Base-by-base conservation (phyloP, 1,140 invertebrate species). In the Plectus sambesii region DNA sequence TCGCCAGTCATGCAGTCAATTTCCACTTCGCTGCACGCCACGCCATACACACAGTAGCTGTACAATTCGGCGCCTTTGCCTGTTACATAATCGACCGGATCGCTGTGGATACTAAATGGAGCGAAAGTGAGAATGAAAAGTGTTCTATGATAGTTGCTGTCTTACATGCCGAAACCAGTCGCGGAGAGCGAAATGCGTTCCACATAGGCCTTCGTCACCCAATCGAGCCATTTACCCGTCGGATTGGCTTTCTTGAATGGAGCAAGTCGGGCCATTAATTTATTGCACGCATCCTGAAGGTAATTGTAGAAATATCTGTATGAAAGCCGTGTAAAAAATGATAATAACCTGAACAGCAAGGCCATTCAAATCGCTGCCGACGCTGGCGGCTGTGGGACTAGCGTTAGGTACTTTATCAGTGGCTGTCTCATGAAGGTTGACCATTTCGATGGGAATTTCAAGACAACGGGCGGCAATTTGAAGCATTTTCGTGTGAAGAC, bases 341-440 rank as follows among this genome's bases (percentile, higher is more conserved):
- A 48, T 33, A 5, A 26, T 48, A 24, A 35, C 44, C 9, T 36
- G 62, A 35, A 92, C 78, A 17, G 88, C 88, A 84, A 88, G 88
- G 54, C 87, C 87, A 71, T 93, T 88, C 0, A 93, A 67, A 76
- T 93, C 88, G 0, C 87, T 88, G 4, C 83, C 80, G 35, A 78
- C 77, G 73, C 86, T 90, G 1, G 85, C 88, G 24, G 87, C 87
- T 12, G 88, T 88, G 0, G 87, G 76, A 20, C 84, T 83, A 0
- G 86, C 85, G 66, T 94, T 93, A 0, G 88, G 86, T 0, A 93
- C 85, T 72, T 87, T 90, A 62, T 88, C 84, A 0, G 87, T 90
- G 6, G 82, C 73, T 0, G 84, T 88, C 72, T 90, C 87, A 39
- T 75, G 76, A 19, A 88, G 85, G 62, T 87, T 80, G 59, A 94